phyloP scores from a whole-genome alignment of 1,140 invertebrate species.

The Dreissena rostriformis region DNA sequence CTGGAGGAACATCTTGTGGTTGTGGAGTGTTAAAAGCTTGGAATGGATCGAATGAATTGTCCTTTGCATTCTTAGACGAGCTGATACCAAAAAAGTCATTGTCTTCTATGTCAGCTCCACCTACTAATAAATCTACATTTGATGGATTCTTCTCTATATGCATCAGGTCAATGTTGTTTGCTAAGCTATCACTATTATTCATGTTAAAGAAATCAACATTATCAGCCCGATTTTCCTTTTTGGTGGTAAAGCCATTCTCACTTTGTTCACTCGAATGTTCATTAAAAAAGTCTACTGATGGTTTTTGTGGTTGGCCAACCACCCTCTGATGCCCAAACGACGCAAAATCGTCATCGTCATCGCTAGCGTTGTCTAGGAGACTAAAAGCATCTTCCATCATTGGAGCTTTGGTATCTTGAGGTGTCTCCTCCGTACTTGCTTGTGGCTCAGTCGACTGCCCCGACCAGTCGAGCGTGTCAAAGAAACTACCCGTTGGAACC shows the following conservation, averaged over 20 bases:
- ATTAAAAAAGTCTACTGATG: background rate
- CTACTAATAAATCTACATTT: conserved; percentile 86
- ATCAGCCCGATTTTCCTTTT: conserved; percentile 15
- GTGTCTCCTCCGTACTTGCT: too few relatives aligned
- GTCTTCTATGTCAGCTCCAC: conserved; percentile 16
- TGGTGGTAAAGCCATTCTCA: conserved; percentile 21
- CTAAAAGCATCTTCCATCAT: conserved; percentile 42
- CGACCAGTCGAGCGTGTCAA: conserved; percentile 72
- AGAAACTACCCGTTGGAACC: conserved; percentile 65
- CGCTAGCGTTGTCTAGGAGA: conserved; percentile 63
- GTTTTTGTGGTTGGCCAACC: conserved; percentile 8
- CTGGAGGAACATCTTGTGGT: conserved; percentile 24
- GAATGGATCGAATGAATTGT: conserved; percentile 73
- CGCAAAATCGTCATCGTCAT: conserved; percentile 75
- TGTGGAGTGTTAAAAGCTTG: conserved; percentile 54
- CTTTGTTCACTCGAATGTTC: conserved; percentile 32
- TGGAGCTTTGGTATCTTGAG: conserved; percentile 17
- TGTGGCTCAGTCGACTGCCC: too few relatives aligned
- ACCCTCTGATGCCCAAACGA: conserved; percentile 61
- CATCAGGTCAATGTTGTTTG: conserved; percentile 66
- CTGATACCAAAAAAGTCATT: background rate
- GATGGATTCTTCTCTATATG: conserved; percentile 71
- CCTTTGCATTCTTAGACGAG: conserved; percentile 27
- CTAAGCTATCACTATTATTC: conserved; percentile 55
- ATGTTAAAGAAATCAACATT: conserved; percentile 70